Evolutionary conservation across 2,888 invertebrate genomes (phyloP).

Genomic region (Glaucopsyche alexis): DNA sequence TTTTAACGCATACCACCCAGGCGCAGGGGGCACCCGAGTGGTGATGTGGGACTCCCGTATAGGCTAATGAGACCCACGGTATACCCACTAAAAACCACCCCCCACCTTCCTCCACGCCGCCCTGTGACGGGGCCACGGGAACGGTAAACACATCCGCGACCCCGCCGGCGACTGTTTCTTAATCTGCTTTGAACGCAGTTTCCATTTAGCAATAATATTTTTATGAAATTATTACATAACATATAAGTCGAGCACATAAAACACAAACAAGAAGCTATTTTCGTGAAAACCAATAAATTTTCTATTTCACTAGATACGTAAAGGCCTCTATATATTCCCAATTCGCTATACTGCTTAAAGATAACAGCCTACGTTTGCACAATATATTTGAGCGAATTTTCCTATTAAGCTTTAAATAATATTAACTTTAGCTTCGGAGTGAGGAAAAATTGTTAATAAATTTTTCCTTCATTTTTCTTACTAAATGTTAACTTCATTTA

Average conservation of each 20-base stretch:
- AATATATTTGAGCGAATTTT: conserved; percentile 14
- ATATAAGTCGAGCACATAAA: neutral
- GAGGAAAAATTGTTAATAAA: neutral
- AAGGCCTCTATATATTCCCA: conserved; percentile 15
- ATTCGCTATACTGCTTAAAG: conserved; percentile 24
- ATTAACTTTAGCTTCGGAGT: conserved; percentile 20
- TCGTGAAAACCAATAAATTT: conserved; percentile 22
- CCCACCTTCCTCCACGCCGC: too few species aligned
- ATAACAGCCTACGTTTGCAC: conserved; percentile 24
- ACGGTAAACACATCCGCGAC: too few species aligned
- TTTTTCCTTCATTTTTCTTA: neutral
- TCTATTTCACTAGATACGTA: conserved; percentile 27
- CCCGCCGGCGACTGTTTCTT: too few species aligned
- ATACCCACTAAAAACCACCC: too few species aligned
- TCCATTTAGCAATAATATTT: too few species aligned
- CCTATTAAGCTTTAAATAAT: conserved; percentile 14
- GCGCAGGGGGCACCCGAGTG: too few species aligned
- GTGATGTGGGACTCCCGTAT: too few species aligned
- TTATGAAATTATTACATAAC: neutral
- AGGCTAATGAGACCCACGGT: too few species aligned
- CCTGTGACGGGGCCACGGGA: too few species aligned
- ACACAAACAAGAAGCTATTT: conserved; percentile 5
- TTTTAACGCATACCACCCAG: too few species aligned
- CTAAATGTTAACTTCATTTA: neutral
- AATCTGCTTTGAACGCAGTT: too few species aligned